These are phyloP conservation scores for Nansenia antarctica DNA, from an alignment of 2,113 vertebrate genomes.

Conservation along the genomic window DNA sequence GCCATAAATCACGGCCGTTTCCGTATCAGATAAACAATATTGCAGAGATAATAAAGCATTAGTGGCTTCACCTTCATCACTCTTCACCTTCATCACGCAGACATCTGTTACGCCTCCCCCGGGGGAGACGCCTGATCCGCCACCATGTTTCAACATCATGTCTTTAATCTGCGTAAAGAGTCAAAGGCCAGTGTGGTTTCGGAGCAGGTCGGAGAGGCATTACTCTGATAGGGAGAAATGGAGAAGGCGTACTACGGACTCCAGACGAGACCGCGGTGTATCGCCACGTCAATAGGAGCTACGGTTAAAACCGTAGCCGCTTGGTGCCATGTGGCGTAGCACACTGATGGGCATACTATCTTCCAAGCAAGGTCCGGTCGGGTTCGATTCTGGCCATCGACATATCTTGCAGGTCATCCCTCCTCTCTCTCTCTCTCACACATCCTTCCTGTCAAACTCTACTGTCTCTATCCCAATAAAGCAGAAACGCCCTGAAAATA, in stretches of 20 bases:
- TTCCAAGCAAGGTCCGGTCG: too few species aligned
- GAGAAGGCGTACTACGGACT: constrained; percentile 22
- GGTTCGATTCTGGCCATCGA: too few species aligned
- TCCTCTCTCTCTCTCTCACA: constrained; percentile 42
- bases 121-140: constrained; percentile 42
- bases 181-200: constrained; percentile 60
- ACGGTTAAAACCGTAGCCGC: too few species aligned
- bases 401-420: constrained; percentile 51
- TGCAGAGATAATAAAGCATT: constrained; percentile 58
- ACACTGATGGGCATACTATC: too few species aligned
- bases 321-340: too few species aligned
- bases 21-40: constrained; percentile 43
- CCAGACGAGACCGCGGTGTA: constrained; percentile 52
- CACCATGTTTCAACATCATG: constrained; percentile 60
- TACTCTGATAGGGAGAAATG: constrained; percentile 37
- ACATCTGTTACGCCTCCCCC: constrained; percentile 55
- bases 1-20: constrained; percentile 60
- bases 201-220: constrained; percentile 40
- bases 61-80: constrained; percentile 65
- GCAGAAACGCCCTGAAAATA: too few species aligned
- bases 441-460: too few species aligned
- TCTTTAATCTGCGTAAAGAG: constrained; percentile 70
- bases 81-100: constrained; percentile 61
- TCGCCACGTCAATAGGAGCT: constrained; percentile 53
- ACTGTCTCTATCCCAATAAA: constrained; percentile 5